Conservation (phyloP, 2,113 vertebrate species). For the Cettia cetti region DNA sequence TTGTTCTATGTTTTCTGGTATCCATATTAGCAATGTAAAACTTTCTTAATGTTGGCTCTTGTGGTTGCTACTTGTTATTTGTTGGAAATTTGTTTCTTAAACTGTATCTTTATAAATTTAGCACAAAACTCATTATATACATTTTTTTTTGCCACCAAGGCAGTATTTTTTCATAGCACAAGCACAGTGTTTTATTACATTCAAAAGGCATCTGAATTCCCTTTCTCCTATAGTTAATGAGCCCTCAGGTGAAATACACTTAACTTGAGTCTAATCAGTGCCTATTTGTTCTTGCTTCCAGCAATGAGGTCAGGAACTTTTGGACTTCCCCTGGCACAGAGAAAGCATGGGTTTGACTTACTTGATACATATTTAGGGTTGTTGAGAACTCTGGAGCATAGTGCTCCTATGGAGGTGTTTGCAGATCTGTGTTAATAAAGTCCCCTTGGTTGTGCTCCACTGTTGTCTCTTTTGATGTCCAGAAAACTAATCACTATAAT, state of each 20-base stretch:
- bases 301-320: conserved; percentile 63
- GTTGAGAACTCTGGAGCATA: conserved; percentile 47
- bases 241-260: conserved; percentile 59
- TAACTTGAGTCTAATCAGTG: conserved; percentile 60
- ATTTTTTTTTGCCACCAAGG: conserved; percentile 57
- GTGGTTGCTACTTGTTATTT: conserved; percentile 11
- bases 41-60: not conserved
- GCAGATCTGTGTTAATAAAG: conserved; percentile 50
- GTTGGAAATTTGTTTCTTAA: conserved; percentile 37
- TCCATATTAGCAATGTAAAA: not conserved
- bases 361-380: conserved; percentile 34
- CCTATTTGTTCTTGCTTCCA: conserved; percentile 63
- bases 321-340: conserved; percentile 45
- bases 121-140: conserved; percentile 52
- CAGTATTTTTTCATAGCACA: conserved; percentile 57
- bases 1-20: not conserved
- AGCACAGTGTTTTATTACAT: conserved; percentile 48
- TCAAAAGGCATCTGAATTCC: conserved; percentile 53
- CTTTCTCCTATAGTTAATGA: conserved; percentile 58
- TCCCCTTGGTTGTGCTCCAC: not conserved
- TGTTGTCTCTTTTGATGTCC: conserved; percentile 52
- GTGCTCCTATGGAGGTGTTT: conserved; percentile 41
- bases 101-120: conserved; percentile 17
- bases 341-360: conserved; percentile 36
- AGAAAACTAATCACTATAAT: conserved; percentile 40